Percentiles rank a stretch among this genome's conserved stretches.
phyloP scores from a whole-genome alignment of 2,888 invertebrate species.

The Cryptosula pallasiana region DNA sequence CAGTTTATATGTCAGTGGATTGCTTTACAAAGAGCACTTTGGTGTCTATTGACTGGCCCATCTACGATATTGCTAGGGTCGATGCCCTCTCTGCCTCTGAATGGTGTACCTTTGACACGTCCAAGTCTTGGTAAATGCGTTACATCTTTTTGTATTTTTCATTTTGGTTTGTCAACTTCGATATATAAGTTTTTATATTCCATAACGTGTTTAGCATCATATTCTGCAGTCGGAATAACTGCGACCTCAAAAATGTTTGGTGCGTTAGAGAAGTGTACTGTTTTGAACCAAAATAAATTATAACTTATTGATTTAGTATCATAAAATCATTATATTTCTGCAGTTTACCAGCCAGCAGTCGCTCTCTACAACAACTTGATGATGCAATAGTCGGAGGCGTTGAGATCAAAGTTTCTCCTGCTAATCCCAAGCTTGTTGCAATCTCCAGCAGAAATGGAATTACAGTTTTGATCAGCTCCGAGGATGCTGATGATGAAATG shows the following conservation, averaged over 20 bases:
- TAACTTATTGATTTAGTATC: too few relatives aligned
- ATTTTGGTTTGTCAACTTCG: too few relatives aligned
- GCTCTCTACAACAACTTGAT: neutral
- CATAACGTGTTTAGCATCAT: too few relatives aligned
- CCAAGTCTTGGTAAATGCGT: neutral
- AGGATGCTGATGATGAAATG: neutral
- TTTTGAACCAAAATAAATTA: too few relatives aligned
- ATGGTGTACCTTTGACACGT: neutral
- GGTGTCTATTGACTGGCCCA: neutral
- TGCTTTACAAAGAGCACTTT: too few relatives aligned
- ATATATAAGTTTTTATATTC: too few relatives aligned
- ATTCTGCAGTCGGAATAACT: too few relatives aligned
- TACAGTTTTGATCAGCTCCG: neutral
- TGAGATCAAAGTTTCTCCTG: neutral
- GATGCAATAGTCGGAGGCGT: neutral
- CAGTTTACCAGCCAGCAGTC: neutral
- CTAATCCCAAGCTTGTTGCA: neutral
- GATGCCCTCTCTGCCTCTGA: neutral
- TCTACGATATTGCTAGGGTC: neutral
- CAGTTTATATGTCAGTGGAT: slow-evolving; percentile 13
- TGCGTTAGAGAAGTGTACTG: too few relatives aligned
- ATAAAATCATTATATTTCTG: too few relatives aligned
- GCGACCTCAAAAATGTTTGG: too few relatives aligned
- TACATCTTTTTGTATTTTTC: too few relatives aligned
- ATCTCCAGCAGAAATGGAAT: neutral